A percentile compares a stretch with the other conserved stretches of the same genome.
Evolutionary conservation across 2,888 invertebrate genomes (phyloP).

Genomic region (Xestia rhomboidea): DNA sequence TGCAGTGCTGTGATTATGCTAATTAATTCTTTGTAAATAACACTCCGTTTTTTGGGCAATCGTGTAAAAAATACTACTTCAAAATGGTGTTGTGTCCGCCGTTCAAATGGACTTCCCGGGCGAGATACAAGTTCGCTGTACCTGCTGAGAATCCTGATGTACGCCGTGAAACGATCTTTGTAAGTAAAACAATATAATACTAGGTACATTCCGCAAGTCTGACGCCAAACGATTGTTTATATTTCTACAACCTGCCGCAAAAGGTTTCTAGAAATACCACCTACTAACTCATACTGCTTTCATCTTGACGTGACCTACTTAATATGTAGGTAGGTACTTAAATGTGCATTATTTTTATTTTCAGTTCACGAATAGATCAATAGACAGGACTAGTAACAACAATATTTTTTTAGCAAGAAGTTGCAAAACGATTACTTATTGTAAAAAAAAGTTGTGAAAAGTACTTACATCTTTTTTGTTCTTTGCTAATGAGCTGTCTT

Average conservation of each 20-base stretch:
- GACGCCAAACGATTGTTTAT: conserved; percentile 14
- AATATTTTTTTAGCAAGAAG: not conserved
- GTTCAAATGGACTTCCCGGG: conserved; percentile 83
- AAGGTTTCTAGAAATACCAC: not conserved
- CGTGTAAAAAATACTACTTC: conserved; percentile 18
- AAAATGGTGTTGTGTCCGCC: conserved; percentile 88
- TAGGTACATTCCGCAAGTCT: not conserved
- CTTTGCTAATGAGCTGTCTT: not conserved
- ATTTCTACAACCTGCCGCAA: not conserved
- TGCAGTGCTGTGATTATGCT: conserved; percentile 52
- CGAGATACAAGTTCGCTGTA: conserved; percentile 81
- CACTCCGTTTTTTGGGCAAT: too few relatives aligned
- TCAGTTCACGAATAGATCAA: not conserved
- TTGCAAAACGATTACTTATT: not conserved
- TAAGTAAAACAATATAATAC: conserved; percentile 72
- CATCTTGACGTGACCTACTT: not conserved
- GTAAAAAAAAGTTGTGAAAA: too few relatives aligned
- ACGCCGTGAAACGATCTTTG: conserved; percentile 83
- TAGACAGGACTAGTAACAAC: not conserved
- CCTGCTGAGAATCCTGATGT: conserved; percentile 63
- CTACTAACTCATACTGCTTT: not conserved
- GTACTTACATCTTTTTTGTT: not conserved
- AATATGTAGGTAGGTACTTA: not conserved
- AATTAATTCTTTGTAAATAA: conserved; percentile 26
- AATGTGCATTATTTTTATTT: not conserved